Conservation (phyloP, 2,888 invertebrate species). For the Papilio demoleus region DNA sequence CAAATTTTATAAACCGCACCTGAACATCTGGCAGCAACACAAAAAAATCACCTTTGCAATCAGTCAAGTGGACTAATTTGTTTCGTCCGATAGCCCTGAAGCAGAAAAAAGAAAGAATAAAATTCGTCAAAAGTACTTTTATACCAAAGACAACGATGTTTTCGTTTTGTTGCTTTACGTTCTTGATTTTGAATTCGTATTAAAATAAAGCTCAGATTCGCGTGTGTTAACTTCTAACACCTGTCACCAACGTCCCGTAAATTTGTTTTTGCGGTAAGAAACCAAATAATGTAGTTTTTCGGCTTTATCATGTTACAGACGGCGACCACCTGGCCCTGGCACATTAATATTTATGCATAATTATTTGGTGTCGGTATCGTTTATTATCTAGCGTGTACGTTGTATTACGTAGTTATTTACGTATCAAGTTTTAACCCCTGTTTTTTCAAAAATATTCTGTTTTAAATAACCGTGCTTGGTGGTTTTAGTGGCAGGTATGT, state of each 20-base stretch:
- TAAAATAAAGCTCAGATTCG: conserved; percentile 38
- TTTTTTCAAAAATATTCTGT: neutral
- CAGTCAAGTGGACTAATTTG: conserved; percentile 29
- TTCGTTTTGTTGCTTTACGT: neutral
- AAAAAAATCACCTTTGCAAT: conserved; percentile 2
- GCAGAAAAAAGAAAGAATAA: conserved; percentile 6
- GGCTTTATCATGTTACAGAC: conserved; percentile 67
- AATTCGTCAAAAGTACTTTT: neutral
- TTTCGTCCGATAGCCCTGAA: conserved; percentile 15
- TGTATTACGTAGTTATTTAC: conserved; percentile 34
- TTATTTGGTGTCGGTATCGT: conserved; percentile 47
- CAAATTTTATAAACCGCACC: neutral
- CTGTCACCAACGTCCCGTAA: conserved; percentile 44
- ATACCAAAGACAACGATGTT: conserved; percentile 13
- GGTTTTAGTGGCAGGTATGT: conserved; percentile 42
- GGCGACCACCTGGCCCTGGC: conserved; percentile 64
- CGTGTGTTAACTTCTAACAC: conserved; percentile 46
- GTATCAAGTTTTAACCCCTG: neutral
- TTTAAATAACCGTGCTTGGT: conserved; percentile 35
- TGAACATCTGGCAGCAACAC: neutral
- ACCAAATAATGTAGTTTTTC: conserved; percentile 60
- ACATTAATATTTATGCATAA: conserved; percentile 57
- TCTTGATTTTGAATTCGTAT: conserved; percentile 27
- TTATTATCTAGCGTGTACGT: conserved; percentile 39
- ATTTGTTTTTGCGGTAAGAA: conserved; percentile 53